phyloP scores from a whole-genome alignment of 2,113 vertebrate genomes.

The Engystomops pustulosus region DNA sequence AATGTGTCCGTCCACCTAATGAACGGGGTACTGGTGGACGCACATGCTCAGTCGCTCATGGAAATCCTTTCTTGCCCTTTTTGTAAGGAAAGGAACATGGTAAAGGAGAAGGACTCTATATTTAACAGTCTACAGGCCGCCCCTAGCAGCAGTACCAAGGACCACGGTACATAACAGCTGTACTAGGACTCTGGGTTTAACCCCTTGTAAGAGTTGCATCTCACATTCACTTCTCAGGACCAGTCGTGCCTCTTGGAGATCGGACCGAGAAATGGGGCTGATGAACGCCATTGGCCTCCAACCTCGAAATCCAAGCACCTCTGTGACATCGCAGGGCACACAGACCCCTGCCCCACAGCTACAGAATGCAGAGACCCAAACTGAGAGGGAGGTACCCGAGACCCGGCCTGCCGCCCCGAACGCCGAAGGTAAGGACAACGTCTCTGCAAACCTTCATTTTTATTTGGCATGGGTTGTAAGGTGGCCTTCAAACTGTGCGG shows the following conservation, averaged over 20 bases:
- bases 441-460: not conserved
- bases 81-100: too few relatives aligned
- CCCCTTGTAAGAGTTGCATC: not conserved
- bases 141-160: too few relatives aligned
- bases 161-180: too few relatives aligned
- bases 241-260: slow-evolving; percentile 89
- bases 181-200: too few relatives aligned
- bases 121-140: too few relatives aligned
- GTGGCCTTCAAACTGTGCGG: too few relatives aligned
- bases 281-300: slow-evolving; percentile 98
- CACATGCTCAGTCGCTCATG: too few relatives aligned
- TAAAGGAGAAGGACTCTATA: too few relatives aligned
- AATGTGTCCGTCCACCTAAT: too few relatives aligned
- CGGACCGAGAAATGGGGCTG: slow-evolving; percentile 96
- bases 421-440: slow-evolving; percentile 69
- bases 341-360: slow-evolving; percentile 92
- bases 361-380: slow-evolving; percentile 96
- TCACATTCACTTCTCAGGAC: slow-evolving; percentile 71
- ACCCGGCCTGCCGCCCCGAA: slow-evolving; percentile 72
- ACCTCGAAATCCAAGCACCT: slow-evolving; percentile 91
- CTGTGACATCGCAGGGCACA: slow-evolving; percentile 96
- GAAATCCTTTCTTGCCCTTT: too few relatives aligned
- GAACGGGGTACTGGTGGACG: too few relatives aligned
- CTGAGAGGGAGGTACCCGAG: slow-evolving; percentile 88
- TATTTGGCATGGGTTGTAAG: too few relatives aligned